phyloP scores from a whole-genome alignment of 1,140 invertebrate genomes.

The Lasaia peninsularis region DNA sequence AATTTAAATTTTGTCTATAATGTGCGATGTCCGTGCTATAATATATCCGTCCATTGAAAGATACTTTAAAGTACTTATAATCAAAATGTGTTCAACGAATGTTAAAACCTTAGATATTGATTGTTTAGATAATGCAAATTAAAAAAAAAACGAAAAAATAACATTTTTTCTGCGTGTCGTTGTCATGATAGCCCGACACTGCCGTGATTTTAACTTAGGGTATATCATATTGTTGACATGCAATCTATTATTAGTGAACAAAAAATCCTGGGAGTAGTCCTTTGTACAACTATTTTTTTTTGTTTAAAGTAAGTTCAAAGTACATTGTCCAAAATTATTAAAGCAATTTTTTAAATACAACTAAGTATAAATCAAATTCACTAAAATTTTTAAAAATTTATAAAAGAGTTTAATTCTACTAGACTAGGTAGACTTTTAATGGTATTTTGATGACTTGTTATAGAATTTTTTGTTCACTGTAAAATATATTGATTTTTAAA shows the following conservation, averaged over 20 bases:
- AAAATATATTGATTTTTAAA: too few species aligned
- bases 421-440: too few species aligned
- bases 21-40: background rate
- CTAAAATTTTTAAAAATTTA: too few species aligned
- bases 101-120: background rate
- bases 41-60: constrained; percentile 7
- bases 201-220: background rate
- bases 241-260: background rate
- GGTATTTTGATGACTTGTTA: too few species aligned
- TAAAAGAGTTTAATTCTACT: too few species aligned
- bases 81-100: constrained; percentile 5
- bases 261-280: too few species aligned
- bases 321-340: too few species aligned
- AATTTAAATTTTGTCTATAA: background rate
- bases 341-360: too few species aligned
- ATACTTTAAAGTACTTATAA: constrained; percentile 2
- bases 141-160: background rate
- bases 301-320: too few species aligned
- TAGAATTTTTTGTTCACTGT: too few species aligned
- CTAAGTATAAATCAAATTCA: too few species aligned
- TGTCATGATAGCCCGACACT: background rate
- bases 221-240: background rate
- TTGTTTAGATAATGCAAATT: background rate
- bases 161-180: background rate
- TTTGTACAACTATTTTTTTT: too few species aligned